A percentile compares a stretch with the other conserved stretches of the same genome.
Conservation (phyloP, 2,797 vertebrate species). For the Thamnophis elegans region DNA sequence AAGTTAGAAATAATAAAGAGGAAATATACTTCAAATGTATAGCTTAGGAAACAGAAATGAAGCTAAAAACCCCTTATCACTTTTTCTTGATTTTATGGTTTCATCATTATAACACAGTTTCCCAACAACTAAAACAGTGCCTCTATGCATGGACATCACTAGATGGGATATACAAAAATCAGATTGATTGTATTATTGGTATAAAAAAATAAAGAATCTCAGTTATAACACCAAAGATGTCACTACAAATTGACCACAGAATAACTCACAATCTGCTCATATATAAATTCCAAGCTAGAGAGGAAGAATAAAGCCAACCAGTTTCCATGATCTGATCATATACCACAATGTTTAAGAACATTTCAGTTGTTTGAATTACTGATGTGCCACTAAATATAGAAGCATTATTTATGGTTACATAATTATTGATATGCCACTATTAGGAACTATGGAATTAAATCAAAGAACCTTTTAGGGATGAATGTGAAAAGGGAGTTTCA, state of each 20-base stretch:
- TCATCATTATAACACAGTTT: neutral
- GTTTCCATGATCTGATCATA: neutral
- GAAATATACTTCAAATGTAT: neutral
- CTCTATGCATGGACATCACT: neutral
- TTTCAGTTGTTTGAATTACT: neutral
- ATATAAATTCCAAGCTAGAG: neutral
- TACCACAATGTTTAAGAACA: neutral
- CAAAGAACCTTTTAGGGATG: neutral
- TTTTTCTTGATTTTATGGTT: neutral
- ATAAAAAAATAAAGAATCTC: neutral
- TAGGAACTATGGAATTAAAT: neutral
- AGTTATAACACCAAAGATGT: neutral
- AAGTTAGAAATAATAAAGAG: neutral
- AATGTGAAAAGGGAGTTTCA: neutral
- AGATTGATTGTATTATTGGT: neutral
- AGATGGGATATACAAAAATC: neutral
- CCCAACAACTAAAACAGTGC: neutral
- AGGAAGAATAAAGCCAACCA: neutral
- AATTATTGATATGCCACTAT: neutral
- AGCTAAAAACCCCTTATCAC: neutral
- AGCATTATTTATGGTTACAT: neutral
- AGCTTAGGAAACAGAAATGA: neutral
- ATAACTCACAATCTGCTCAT: neutral
- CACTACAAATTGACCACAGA: neutral
- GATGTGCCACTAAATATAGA: neutral